A percentile compares a stretch with the other conserved stretches of the same genome.
These are phyloP conservation scores for Halcyon senegalensis DNA, from an alignment of 2,113 vertebrate genomes.

Conservation along the genomic window DNA sequence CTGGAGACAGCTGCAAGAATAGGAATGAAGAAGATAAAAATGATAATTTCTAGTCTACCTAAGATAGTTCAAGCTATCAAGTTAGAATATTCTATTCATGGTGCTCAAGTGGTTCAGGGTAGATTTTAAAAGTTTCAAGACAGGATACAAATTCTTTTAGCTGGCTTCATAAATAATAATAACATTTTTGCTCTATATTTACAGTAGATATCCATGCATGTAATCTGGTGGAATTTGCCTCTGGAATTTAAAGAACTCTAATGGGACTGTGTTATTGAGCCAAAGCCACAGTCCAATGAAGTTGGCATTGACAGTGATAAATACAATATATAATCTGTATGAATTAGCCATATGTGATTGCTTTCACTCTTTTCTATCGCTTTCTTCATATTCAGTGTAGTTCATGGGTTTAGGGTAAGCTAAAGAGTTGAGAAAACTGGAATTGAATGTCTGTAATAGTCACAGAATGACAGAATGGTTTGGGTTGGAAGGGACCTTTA, in stretches of 20 bases:
- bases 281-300: background rate
- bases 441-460: slow-evolving; percentile 5
- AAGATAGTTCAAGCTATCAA: background rate
- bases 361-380: background rate
- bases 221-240: background rate
- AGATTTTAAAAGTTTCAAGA: background rate
- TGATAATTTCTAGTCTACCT: background rate
- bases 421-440: background rate
- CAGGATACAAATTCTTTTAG: background rate
- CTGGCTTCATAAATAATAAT: background rate
- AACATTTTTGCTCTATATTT: background rate
- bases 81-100: background rate
- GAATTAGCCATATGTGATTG: background rate
- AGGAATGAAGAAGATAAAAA: background rate
- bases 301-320: background rate
- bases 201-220: background rate
- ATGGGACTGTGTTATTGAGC: background rate
- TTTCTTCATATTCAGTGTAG: background rate
- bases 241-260: slow-evolving; percentile 6
- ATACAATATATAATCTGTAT: background rate
- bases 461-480: background rate
- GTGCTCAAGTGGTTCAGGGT: background rate
- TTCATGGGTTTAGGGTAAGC: background rate
- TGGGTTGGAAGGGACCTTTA: background rate
- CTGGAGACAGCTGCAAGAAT: background rate